Evolutionary conservation across 2,888 invertebrate species (phyloP).

Genomic region (Biston betularia): DNA sequence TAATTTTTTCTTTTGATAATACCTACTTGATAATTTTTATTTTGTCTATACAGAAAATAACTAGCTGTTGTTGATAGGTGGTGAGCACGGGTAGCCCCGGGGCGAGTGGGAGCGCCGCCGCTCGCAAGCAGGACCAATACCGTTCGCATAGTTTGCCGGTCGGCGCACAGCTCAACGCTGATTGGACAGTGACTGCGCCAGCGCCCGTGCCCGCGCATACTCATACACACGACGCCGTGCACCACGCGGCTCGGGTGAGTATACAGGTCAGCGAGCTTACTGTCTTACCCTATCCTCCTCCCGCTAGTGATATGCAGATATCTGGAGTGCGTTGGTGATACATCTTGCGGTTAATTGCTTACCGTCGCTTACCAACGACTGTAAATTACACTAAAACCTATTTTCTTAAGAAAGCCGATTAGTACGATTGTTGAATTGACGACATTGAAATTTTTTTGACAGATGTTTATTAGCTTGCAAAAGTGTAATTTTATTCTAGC

Average conservation of each 20-base stretch:
- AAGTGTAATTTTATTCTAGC: too few species aligned
- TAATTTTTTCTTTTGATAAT: too few species aligned
- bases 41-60: too few species aligned
- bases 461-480: too few species aligned
- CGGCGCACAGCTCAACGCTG: conserved; percentile 83
- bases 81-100: conserved; percentile 43
- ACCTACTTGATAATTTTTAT: too few species aligned
- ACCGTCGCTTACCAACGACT: neutral
- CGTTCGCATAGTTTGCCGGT: conserved; percentile 88
- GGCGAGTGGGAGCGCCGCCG: conserved; percentile 10
- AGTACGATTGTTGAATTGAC: too few species aligned
- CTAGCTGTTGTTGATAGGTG: conserved; percentile 27
- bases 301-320: neutral
- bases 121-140: conserved; percentile 80
- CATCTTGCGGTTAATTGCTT: neutral
- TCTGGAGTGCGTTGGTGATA: neutral
- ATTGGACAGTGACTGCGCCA: conserved; percentile 71
- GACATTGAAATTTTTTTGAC: too few species aligned
- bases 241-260: conserved; percentile 73
- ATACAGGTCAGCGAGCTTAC: conserved; percentile 17
- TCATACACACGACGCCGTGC: conserved; percentile 49
- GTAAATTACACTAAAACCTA: too few species aligned
- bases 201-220: conserved; percentile 48
- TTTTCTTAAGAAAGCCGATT: too few species aligned
- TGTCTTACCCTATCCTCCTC: neutral